phyloP scores from a whole-genome alignment of 2,113 vertebrate species.

The Entomyzon cyanotis region DNA sequence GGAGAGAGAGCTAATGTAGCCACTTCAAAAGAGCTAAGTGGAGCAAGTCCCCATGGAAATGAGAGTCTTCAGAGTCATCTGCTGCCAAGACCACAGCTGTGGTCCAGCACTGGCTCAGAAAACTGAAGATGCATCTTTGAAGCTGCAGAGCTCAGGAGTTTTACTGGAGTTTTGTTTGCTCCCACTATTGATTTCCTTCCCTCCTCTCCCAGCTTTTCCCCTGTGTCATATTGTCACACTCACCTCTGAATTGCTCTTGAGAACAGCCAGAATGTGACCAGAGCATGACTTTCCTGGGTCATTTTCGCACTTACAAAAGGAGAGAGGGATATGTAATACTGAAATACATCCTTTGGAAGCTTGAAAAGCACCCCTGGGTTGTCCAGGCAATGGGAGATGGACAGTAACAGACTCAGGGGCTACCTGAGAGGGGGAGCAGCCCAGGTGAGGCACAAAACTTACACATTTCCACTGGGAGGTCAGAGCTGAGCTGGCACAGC shows the following conservation, averaged over 20 bases:
- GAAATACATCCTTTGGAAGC: not conserved
- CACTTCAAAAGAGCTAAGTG: not conserved
- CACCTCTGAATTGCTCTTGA: not conserved
- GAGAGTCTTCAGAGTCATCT: not conserved
- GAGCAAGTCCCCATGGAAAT: not conserved
- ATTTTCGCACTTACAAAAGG: not conserved
- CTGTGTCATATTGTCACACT: not conserved
- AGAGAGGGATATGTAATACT: not conserved
- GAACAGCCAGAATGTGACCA: not conserved
- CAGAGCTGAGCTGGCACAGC: not conserved
- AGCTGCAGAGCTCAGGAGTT: conserved; percentile 31
- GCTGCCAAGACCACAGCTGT: not conserved
- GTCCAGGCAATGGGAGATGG: fast-evolving
- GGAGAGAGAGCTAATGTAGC: not conserved
- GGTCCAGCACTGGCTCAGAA: not conserved
- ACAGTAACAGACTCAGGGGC: not conserved
- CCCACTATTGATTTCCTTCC: not conserved
- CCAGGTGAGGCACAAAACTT: not conserved
- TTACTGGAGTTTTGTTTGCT: not conserved
- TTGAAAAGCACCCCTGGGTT: not conserved
- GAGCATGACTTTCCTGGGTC: not conserved
- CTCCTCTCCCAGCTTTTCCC: not conserved
- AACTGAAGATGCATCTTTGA: not conserved
- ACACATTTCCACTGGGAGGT: fast-evolving
- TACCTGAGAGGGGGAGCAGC: not conserved